Percentiles rank a stretch among this genome's conserved stretches.
Evolutionary conservation across 2,797 vertebrate genomes (phyloP).

Genomic region (Sciurus carolinensis): DNA sequence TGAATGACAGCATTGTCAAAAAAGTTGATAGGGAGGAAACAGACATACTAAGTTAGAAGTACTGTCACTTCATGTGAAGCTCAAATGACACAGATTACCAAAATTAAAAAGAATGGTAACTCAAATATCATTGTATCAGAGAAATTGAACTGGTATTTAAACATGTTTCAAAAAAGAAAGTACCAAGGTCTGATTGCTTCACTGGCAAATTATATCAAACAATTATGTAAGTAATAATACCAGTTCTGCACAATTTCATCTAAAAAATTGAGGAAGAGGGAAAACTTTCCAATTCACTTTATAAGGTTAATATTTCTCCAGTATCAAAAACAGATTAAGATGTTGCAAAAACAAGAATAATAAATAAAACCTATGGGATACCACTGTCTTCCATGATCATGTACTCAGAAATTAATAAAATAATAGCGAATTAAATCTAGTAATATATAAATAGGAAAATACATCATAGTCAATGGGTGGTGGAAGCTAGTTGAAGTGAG

Average conservation of each 20-base stretch:
- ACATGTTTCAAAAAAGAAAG: background rate
- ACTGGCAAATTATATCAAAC: background rate
- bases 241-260: background rate
- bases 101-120: background rate
- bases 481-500: background rate
- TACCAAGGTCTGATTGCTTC: background rate
- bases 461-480: background rate
- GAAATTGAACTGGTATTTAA: background rate
- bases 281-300: background rate
- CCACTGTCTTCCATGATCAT: background rate
- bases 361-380: background rate
- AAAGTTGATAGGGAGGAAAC: background rate
- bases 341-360: background rate
- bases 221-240: background rate
- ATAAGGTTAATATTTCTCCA: background rate
- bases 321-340: background rate
- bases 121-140: background rate
- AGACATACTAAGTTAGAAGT: background rate
- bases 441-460: background rate
- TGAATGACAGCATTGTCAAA: background rate
- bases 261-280: background rate
- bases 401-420: background rate
- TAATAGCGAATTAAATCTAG: background rate
- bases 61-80: background rate
- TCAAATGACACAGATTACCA: background rate